These are phyloP conservation scores for Drosophila tripunctata DNA, from an alignment of 2,888 invertebrate genomes.

Conservation along the genomic window DNA sequence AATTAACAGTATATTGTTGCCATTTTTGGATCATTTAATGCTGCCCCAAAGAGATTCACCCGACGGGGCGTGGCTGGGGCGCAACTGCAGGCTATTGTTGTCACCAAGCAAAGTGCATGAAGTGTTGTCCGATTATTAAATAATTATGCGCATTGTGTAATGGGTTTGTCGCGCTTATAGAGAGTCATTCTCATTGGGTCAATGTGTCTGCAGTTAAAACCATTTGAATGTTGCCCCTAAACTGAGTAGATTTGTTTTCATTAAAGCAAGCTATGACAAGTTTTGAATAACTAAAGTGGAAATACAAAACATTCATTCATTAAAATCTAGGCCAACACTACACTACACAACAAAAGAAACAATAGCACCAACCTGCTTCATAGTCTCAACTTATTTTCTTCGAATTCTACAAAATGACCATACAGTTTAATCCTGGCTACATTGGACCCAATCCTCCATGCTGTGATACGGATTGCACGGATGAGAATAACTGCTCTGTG, in stretches of 20 bases:
- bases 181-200: conserved; percentile 44
- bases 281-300: not conserved
- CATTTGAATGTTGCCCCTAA: conserved; percentile 15
- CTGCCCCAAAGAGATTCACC: conserved; percentile 22
- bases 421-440: conserved; percentile 64
- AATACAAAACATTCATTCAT: not conserved
- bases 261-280: conserved; percentile 17
- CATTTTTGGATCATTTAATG: conserved; percentile 57
- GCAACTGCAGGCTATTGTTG: conserved; percentile 67
- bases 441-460: conserved; percentile 66
- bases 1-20: conserved; percentile 48
- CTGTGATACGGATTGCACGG: conserved; percentile 52
- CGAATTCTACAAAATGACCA: conserved; percentile 41
- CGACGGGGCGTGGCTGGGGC: conserved; percentile 31
- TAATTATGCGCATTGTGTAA: conserved; percentile 63
- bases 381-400: not conserved
- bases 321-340: conserved; percentile 1
- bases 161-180: conserved; percentile 1
- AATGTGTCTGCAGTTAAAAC: conserved; percentile 35
- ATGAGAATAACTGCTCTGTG: conserved; percentile 32
- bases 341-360: conserved; percentile 11
- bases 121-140: conserved; percentile 76
- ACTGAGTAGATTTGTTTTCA: conserved; percentile 18
- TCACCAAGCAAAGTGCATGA: conserved; percentile 68
- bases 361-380: conserved; percentile 15